Conservation (phyloP, 2,797 vertebrate genomes). For the Remorina albescens region DNA sequence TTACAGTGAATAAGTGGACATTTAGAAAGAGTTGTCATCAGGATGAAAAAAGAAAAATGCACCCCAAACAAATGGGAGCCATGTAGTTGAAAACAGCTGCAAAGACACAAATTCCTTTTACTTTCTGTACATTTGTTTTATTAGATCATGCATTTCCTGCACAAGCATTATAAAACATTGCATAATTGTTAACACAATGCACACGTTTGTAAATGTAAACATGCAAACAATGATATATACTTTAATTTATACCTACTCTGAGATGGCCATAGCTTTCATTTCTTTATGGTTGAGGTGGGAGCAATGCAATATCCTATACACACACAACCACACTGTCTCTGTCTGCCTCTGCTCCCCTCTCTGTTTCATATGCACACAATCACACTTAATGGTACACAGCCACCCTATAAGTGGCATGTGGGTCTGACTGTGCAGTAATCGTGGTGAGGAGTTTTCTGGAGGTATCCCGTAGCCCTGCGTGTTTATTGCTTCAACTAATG, state of each 20-base stretch:
- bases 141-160: background rate
- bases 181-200: background rate
- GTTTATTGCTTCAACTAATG: constrained; percentile 79
- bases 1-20: constrained; percentile 28
- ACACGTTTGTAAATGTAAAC: background rate
- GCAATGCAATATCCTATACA: background rate
- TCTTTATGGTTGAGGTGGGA: background rate
- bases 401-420: constrained; percentile 17
- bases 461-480: constrained; percentile 65
- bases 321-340: constrained; percentile 8
- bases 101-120: background rate
- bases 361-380: constrained; percentile 13
- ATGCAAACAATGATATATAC: background rate
- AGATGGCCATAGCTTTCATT: background rate
- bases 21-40: constrained; percentile 31
- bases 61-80: constrained; percentile 13
- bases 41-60: constrained; percentile 7
- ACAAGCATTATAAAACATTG: background rate
- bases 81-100: background rate
- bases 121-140: constrained; percentile 3
- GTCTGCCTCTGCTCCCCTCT: background rate
- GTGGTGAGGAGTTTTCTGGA: constrained; percentile 59
- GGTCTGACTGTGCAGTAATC: constrained; percentile 60
- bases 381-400: constrained; percentile 22
- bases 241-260: no score